Conservation (phyloP, 2,888 invertebrate species). For the Antheraea yamamai region DNA sequence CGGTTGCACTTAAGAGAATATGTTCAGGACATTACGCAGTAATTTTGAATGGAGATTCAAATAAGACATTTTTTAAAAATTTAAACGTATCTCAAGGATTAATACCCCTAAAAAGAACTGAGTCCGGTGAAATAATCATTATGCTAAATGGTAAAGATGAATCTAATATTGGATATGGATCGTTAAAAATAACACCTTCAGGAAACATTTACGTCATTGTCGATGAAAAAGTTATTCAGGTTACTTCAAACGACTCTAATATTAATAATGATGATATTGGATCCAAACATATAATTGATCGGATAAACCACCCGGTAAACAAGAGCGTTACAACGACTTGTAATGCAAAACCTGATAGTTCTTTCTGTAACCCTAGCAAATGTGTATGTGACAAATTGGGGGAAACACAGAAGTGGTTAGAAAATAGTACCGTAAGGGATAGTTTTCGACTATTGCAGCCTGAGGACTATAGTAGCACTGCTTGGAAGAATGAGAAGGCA, state of each 20-base stretch:
- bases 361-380: slow-evolving; percentile 41
- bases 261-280: slow-evolving; percentile 17
- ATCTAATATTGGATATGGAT: slow-evolving; percentile 38
- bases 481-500: slow-evolving; percentile 26
- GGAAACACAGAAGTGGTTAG: slow-evolving; percentile 16
- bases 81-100: slow-evolving; percentile 40
- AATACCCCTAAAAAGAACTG: slow-evolving; percentile 46
- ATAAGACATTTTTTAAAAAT: slow-evolving; percentile 49
- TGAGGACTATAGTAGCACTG: slow-evolving; percentile 21
- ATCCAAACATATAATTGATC: slow-evolving; percentile 31
- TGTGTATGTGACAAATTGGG: slow-evolving; percentile 44
- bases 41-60: slow-evolving; percentile 53
- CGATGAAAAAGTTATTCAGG: slow-evolving; percentile 40
- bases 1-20: slow-evolving; percentile 42
- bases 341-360: slow-evolving; percentile 35
- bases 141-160: slow-evolving; percentile 38
- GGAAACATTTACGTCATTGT: slow-evolving; percentile 55
- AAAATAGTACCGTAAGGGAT: slow-evolving; percentile 1
- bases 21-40: slow-evolving; percentile 52
- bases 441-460: slow-evolving; percentile 18
- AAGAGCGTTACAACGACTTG: slow-evolving; percentile 50
- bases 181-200: slow-evolving; percentile 56
- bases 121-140: slow-evolving; percentile 52
- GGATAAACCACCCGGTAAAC: slow-evolving; percentile 33
- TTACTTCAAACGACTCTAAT: slow-evolving; percentile 29